phyloP scores from a whole-genome alignment of 1,140 invertebrate genomes.

The Drosophila setifemur region DNA sequence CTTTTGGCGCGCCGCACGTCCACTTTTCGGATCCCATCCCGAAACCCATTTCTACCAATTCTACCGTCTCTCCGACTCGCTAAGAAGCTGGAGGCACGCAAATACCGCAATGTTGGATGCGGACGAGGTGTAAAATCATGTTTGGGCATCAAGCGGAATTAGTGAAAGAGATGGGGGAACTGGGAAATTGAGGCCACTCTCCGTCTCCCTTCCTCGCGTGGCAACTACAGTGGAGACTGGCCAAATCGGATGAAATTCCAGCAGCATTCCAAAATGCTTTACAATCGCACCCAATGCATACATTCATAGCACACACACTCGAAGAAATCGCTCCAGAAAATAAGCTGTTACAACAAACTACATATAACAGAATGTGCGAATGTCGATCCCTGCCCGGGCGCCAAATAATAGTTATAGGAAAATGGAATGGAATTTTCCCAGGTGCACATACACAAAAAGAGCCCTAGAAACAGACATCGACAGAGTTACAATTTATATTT shows the following conservation, averaged over 20 bases:
- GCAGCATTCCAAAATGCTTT: background rate
- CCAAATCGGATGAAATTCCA: background rate
- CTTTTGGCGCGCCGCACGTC: slow-evolving; percentile 34
- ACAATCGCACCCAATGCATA: background rate
- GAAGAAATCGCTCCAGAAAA: no score
- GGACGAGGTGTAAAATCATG: slow-evolving; percentile 40
- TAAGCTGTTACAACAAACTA: no score
- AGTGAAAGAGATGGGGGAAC: background rate
- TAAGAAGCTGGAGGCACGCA: slow-evolving; percentile 28
- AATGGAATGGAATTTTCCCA: background rate
- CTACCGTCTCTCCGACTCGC: background rate
- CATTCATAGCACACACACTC: background rate
- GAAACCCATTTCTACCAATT: background rate
- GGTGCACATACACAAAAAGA: background rate
- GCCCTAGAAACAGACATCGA: background rate
- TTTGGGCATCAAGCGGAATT: slow-evolving; percentile 23
- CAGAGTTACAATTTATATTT: slow-evolving; percentile 64
- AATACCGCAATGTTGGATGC: slow-evolving; percentile 23
- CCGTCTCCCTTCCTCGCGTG: no score
- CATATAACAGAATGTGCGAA: no score
- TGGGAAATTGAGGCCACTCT: background rate
- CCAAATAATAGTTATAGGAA: no score
- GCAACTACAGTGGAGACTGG: slow-evolving; percentile 9
- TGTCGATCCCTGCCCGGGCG: no score
- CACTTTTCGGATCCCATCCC: slow-evolving; percentile 4